Conservation (phyloP, 2,888 invertebrate species). For the Eurois occulta region DNA sequence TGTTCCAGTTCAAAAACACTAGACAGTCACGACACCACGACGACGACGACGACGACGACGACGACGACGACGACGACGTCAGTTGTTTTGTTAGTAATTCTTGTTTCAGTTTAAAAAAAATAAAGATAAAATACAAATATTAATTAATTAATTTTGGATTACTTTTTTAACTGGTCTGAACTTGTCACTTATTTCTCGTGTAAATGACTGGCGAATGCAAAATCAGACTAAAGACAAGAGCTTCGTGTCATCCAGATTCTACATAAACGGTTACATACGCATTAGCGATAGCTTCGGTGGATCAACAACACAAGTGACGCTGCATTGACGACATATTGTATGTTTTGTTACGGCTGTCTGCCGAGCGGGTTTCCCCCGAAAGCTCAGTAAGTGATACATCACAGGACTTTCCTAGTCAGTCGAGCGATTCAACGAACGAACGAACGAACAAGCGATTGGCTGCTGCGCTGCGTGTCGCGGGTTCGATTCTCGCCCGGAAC, state of each 20-base stretch:
- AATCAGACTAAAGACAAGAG: background rate
- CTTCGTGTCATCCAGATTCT: background rate
- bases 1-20: no score
- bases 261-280: background rate
- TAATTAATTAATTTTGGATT: no score
- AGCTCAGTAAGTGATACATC: background rate
- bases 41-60: no score
- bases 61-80: no score
- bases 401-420: background rate
- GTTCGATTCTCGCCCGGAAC: no score
- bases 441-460: no score
- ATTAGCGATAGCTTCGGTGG: constrained; percentile 1
- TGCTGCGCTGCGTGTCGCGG: no score
- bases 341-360: background rate
- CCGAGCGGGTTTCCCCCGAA: constrained; percentile 26
- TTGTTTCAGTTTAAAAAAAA: no score
- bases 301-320: constrained; percentile 6
- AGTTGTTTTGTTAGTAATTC: no score
- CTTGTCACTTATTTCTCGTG: background rate
- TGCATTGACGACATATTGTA: constrained; percentile 24
- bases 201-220: background rate
- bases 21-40: no score
- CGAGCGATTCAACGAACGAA: no score
- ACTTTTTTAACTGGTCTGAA: background rate
- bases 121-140: no score